Percentiles rank a stretch among this genome's conserved stretches.
Evolutionary conservation across 2,797 vertebrate genomes (phyloP).

Genomic region (Trachops cirrhosus): DNA sequence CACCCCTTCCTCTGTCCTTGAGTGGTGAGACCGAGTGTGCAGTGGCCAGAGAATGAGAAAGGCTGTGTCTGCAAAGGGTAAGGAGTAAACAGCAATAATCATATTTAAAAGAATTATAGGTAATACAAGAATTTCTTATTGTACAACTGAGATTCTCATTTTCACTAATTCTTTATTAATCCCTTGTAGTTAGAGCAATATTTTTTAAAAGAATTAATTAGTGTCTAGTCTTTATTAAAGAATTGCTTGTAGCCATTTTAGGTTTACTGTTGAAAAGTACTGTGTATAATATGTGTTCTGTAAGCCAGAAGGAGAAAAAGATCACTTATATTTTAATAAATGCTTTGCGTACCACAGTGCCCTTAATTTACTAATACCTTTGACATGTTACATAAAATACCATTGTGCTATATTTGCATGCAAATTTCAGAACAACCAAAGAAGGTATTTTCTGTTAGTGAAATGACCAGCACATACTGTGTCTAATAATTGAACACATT

Average conservation of each 20-base stretch:
- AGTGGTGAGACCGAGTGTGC: background rate
- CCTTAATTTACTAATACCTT: slow-evolving; percentile 25
- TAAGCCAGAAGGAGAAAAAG: background rate
- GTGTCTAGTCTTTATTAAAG: slow-evolving; percentile 56
- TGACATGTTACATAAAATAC: background rate
- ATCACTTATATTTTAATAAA: slow-evolving; percentile 10
- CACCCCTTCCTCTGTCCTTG: background rate
- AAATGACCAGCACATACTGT: background rate
- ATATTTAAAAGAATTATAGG: slow-evolving; percentile 48
- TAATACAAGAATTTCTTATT: slow-evolving; percentile 62
- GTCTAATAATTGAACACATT: background rate
- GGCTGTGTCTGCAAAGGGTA: background rate
- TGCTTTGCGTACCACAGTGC: background rate
- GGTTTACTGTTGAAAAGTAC: slow-evolving; percentile 22
- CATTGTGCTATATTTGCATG: background rate
- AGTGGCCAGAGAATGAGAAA: background rate
- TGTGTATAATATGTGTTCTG: background rate
- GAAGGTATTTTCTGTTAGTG: background rate
- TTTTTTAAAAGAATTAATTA: slow-evolving; percentile 62
- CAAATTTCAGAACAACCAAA: background rate
- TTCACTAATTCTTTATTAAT: slow-evolving; percentile 77
- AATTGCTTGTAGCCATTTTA: slow-evolving; percentile 53
- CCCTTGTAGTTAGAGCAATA: slow-evolving; percentile 64
- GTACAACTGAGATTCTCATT: slow-evolving; percentile 52
- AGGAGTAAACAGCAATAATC: background rate